Conservation (phyloP, 2,888 invertebrate species). For the Apodemia mormo region DNA sequence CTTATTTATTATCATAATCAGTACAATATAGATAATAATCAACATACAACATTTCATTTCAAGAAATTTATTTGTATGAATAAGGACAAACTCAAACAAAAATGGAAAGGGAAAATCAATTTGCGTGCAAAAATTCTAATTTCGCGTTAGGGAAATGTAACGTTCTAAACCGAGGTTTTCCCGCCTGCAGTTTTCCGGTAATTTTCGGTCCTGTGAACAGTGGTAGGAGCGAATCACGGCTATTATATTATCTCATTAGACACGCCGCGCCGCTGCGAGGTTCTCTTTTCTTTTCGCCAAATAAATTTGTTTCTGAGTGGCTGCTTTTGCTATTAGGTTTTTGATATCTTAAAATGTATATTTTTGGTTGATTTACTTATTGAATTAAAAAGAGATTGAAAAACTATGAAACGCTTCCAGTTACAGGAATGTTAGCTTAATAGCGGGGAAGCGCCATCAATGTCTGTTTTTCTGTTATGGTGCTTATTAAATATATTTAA, state of each 20-base stretch:
- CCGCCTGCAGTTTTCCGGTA: conserved; percentile 71
- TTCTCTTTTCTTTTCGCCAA: conserved; percentile 65
- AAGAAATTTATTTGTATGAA: conserved; percentile 39
- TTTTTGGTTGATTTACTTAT: conserved; percentile 23
- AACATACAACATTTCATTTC: neutral
- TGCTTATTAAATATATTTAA: no score
- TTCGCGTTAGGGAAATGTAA: conserved; percentile 48
- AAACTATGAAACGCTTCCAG: neutral
- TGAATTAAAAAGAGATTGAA: neutral
- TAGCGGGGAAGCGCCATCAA: no score
- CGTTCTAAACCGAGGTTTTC: conserved; percentile 48
- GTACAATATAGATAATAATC: neutral
- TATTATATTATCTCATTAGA: conserved; percentile 81
- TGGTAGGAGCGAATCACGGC: conserved; percentile 70
- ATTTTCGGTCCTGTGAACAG: conserved; percentile 69
- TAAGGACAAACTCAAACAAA: conserved; percentile 35
- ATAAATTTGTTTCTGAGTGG: conserved; percentile 69
- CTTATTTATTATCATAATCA: neutral
- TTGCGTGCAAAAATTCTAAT: conserved; percentile 44
- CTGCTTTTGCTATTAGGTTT: conserved; percentile 63
- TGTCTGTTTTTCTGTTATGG: no score
- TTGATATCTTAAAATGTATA: conserved; percentile 41
- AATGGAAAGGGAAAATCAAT: conserved; percentile 40
- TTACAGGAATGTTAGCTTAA: no score
- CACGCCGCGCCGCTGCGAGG: conserved; percentile 64